These are phyloP conservation scores for Herpetotheres cachinnans DNA, from an alignment of 2,113 vertebrate species.

Conservation along the genomic window DNA sequence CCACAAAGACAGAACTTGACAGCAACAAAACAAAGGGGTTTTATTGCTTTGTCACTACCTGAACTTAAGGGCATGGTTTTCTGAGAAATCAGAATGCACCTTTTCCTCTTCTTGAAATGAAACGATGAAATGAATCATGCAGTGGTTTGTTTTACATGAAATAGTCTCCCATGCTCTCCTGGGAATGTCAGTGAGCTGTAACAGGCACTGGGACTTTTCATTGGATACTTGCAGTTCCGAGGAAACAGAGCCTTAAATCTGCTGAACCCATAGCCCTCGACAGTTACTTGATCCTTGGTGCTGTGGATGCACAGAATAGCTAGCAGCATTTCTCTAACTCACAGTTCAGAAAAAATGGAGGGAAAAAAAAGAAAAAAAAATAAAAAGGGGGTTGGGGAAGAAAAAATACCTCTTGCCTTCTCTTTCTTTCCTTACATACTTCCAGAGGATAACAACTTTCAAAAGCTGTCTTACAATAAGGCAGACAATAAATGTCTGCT, in stretches of 20 bases:
- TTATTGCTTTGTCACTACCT: not conserved
- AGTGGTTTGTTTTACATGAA: slow-evolving; percentile 19
- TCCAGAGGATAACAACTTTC: not conserved
- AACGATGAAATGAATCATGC: not conserved
- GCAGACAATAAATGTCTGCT: not conserved
- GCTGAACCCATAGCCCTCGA: not conserved
- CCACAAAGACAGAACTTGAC: not conserved
- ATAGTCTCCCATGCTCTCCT: not conserved
- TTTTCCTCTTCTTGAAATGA: slow-evolving; percentile 13
- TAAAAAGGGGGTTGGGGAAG: too few relatives aligned
- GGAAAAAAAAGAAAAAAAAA: not conserved
- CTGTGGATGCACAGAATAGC: not conserved
- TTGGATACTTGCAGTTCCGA: not conserved
- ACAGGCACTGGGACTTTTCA: not conserved
- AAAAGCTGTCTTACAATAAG: not conserved
- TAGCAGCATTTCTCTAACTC: not conserved
- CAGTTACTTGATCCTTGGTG: not conserved
- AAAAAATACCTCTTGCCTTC: not conserved
- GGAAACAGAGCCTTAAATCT: not conserved
- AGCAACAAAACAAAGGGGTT: not conserved
- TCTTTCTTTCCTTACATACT: not conserved
- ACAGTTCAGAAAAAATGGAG: not conserved
- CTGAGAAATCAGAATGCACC: not conserved
- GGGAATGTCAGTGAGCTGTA: not conserved
- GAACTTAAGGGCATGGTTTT: not conserved